A percentile compares a stretch with the other conserved stretches of the same genome.
Conservation (phyloP, 2,888 invertebrate species). For the Erebia palarica region DNA sequence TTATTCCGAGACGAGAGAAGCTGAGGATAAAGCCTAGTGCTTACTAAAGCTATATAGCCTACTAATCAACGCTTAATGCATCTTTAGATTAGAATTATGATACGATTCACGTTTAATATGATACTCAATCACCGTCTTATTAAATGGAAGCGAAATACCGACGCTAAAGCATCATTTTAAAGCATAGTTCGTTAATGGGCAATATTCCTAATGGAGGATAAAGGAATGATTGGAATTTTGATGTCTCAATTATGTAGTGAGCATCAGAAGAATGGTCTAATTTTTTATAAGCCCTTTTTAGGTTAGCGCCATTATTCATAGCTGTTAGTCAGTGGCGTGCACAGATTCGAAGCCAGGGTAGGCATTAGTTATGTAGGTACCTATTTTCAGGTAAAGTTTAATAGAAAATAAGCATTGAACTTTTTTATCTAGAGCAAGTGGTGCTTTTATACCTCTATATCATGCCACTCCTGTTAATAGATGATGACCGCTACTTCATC, state of each 20-base stretch:
- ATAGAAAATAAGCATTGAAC: too few relatives aligned
- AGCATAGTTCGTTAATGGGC: conserved; percentile 15
- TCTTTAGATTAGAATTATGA: conserved; percentile 28
- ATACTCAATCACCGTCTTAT: conserved; percentile 22
- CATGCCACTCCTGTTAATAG: too few relatives aligned
- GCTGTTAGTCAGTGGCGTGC: too few relatives aligned
- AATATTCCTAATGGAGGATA: conserved; percentile 13
- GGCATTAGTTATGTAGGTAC: too few relatives aligned
- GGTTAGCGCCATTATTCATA: too few relatives aligned
- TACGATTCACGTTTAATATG: conserved; percentile 16
- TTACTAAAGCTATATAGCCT: conserved; percentile 11
- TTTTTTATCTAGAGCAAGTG: too few relatives aligned
- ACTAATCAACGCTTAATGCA: conserved; percentile 33
- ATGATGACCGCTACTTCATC: too few relatives aligned
- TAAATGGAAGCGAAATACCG: conserved; percentile 23
- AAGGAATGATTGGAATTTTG: conserved; percentile 10
- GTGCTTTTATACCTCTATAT: too few relatives aligned
- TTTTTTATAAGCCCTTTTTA: too few relatives aligned
- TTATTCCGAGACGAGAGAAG: background rate
- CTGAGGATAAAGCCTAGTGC: background rate
- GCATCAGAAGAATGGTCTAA: background rate
- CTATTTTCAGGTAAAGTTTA: too few relatives aligned
- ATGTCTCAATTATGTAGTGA: conserved; percentile 12
- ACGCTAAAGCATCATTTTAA: conserved; percentile 1
- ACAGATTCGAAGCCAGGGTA: too few relatives aligned